Evolutionary conservation across 2,888 invertebrate species (phyloP).

Genomic region (Acanthosepion lycidas): DNA sequence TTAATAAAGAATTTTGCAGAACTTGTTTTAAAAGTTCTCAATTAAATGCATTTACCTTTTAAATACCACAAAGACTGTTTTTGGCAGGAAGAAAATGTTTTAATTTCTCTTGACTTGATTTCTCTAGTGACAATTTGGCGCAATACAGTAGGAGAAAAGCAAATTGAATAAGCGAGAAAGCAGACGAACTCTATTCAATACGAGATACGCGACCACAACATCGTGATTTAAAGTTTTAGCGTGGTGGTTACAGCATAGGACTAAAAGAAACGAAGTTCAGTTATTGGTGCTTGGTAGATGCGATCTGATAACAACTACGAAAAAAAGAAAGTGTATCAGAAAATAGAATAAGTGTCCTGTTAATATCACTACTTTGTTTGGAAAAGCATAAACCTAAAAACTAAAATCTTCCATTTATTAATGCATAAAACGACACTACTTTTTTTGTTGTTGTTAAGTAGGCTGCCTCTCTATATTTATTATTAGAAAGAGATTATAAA

Average conservation of each 20-base stretch:
- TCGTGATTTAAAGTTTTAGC: background rate
- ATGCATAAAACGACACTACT: no score
- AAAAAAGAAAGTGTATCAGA: no score
- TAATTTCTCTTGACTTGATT: conserved; percentile 1
- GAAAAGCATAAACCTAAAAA: no score
- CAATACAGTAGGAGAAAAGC: background rate
- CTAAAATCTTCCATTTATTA: no score
- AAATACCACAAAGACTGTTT: background rate
- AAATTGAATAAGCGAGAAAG: background rate
- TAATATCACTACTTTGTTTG: no score
- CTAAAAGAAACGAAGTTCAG: background rate
- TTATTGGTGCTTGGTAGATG: no score
- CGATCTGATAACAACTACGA: no score
- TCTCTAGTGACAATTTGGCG: background rate
- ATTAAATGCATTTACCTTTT: background rate
- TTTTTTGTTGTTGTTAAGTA: no score
- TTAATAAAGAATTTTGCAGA: conserved; percentile 11
- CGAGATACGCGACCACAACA: background rate
- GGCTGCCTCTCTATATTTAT: no score
- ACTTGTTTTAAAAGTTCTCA: background rate
- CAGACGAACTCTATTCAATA: background rate
- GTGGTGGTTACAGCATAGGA: background rate
- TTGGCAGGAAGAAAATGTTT: background rate
- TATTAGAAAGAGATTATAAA: no score
- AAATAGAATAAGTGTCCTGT: no score